Base-by-base conservation (phyloP, 1,140 invertebrate genomes). In the Sinella curviseta region DNA sequence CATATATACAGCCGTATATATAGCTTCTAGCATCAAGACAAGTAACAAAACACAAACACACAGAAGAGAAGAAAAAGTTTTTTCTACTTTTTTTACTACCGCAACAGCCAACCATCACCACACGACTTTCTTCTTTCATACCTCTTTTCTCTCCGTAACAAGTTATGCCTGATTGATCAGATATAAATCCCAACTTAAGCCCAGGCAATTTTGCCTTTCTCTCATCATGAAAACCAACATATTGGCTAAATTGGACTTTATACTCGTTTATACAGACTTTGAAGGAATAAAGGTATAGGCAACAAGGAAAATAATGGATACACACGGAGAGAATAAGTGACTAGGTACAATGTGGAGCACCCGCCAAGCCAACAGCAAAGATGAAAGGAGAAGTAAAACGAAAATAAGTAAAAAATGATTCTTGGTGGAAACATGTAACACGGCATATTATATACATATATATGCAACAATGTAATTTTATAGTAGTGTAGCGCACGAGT, bases 101-200 rank as follows among this genome's bases (percentile, higher is more conserved):
- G n/a, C n/a, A n/a, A n/a, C n/a, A n/a, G n/a, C n/a, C n/a, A 48
- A 48, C 8, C n/a, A n/a, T n/a, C n/a, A n/a, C n/a, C n/a, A n/a
- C n/a, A n/a, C n/a, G n/a, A n/a, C 55, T 14, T 26, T 60, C 55
- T 8, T 60, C n/a, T 60, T 24, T 60, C 17, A 48, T 48, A 48
- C 39, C 4, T 60, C 55, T 26, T 26, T 3, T 60, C n/a, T 24
- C n/a, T 60, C n/a, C 55, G 55, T 60, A 60, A 60, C 39, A 48
- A 60, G 55, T 60, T 60, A 26, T 60, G 24, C 14, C 55, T 60
- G 55, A 60, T 60, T 60, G 55, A 60, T 60, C 55, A 60, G 55
- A 60, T 60, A 60, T 60, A 60, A 60, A 60, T 60, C 55, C 55
- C 14, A 60, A 60, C 55, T 60, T 60, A 60, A 60, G 55, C 55